These are phyloP conservation scores for Rissa tridactyla DNA, from an alignment of 2,113 vertebrate genomes.

Conservation along the genomic window DNA sequence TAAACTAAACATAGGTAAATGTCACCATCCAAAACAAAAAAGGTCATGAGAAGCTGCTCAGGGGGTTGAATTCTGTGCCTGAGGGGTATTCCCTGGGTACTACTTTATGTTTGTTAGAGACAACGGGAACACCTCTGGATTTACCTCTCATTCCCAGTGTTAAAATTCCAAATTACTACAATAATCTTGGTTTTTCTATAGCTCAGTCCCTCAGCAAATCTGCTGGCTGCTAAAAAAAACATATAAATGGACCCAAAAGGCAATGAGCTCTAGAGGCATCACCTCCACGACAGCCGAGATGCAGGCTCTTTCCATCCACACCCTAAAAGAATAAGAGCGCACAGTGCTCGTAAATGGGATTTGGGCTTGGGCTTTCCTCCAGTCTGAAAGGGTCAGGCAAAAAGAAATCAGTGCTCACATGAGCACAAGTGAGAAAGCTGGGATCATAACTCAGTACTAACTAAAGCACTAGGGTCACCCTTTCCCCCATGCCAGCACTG, in stretches of 20 bases:
- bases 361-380: not conserved
- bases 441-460: not conserved
- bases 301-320: not conserved
- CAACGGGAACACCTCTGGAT: not conserved
- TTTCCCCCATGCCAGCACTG: not conserved
- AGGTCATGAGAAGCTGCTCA: not conserved
- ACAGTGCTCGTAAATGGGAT: not conserved
- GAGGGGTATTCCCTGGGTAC: not conserved
- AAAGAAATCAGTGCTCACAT: not conserved
- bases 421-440: not conserved
- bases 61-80: not conserved
- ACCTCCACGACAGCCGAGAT: not conserved
- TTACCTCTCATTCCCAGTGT: not conserved
- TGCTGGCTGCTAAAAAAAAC: not conserved
- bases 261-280: not conserved
- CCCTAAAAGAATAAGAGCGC: not conserved
- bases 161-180: not conserved
- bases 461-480: not conserved
- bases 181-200: not conserved
- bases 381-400: not conserved
- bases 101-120: not conserved
- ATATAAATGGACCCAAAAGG: not conserved
- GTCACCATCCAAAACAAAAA: not conserved
- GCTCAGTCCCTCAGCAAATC: not conserved
- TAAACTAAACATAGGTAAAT: not conserved